Evolutionary conservation across 2,113 vertebrate genomes (phyloP).

Genomic region (Falco punctatus): DNA sequence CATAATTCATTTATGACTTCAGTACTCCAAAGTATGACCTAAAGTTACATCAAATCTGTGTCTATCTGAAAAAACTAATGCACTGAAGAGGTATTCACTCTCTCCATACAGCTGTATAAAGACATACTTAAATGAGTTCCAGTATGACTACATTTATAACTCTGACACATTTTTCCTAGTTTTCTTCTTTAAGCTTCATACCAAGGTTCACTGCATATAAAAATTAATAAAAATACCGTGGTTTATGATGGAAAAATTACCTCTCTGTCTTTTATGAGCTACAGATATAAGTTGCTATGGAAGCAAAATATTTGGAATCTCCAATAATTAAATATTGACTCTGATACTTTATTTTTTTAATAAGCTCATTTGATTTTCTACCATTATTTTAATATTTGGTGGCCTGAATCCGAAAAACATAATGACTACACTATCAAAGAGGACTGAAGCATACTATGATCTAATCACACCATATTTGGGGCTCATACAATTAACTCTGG

Average conservation of each 20-base stretch:
- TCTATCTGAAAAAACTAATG: not conserved
- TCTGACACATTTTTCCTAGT: not conserved
- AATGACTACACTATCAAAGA: not conserved
- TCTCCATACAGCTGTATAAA: not conserved
- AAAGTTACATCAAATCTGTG: not conserved
- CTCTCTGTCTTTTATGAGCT: not conserved
- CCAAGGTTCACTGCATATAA: not conserved
- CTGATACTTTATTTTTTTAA: not conserved
- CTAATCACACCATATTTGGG: not conserved
- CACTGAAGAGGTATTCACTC: not conserved
- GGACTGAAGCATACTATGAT: not conserved
- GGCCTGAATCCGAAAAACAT: not conserved
- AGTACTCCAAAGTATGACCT: not conserved
- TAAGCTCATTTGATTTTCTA: not conserved
- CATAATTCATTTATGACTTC: not conserved
- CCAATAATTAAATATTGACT: not conserved
- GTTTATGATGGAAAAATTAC: not conserved
- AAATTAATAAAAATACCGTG: not conserved
- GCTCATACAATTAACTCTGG: not conserved
- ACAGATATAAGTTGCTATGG: not conserved
- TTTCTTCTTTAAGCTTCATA: not conserved
- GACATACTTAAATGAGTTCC: not conserved
- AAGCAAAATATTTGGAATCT: not conserved
- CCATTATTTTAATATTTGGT: not conserved
- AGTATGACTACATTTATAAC: not conserved